Evolutionary conservation across 2,113 vertebrate species (phyloP).

Genomic region (Lepisosteus osseus): DNA sequence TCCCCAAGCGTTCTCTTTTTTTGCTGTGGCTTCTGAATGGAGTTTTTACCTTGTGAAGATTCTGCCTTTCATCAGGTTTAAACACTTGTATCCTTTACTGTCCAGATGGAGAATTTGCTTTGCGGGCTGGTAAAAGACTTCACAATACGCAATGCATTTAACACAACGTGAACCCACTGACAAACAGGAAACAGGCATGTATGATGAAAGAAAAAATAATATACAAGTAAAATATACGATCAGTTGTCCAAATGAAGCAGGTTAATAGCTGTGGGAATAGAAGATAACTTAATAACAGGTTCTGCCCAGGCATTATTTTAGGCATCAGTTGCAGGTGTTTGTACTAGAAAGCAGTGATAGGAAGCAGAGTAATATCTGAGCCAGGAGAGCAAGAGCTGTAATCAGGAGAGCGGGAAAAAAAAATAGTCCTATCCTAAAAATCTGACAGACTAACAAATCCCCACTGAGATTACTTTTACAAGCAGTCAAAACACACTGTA

Average conservation of each 20-base stretch:
- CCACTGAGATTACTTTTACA: constrained; percentile 33
- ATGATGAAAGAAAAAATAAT: constrained; percentile 33
- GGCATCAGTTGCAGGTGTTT: constrained; percentile 29
- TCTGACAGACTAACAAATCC: constrained; percentile 40
- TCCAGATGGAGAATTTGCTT: too few species aligned
- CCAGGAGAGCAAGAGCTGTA: constrained; percentile 12
- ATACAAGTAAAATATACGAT: too few species aligned
- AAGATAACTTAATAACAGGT: too few species aligned
- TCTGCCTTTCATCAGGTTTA: neutral
- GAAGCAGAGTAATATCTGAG: constrained; percentile 15
- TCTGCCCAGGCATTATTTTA: constrained; percentile 4
- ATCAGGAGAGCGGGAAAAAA: constrained; percentile 23
- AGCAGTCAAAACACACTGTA: constrained; percentile 38
- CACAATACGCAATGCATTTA: too few species aligned
- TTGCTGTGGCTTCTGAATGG: neutral
- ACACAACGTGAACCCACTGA: too few species aligned
- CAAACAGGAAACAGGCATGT: neutral
- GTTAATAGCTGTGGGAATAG: too few species aligned
- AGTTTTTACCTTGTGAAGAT: neutral
- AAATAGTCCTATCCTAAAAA: constrained; percentile 11
- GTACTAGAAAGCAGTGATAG: constrained; percentile 5
- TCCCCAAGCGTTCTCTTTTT: neutral
- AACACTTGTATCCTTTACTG: neutral
- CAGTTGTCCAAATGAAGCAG: too few species aligned
- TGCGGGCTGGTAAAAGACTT: too few species aligned